phyloP scores from a whole-genome alignment of 2,113 vertebrate species.

The Leptodactylus fuscus region DNA sequence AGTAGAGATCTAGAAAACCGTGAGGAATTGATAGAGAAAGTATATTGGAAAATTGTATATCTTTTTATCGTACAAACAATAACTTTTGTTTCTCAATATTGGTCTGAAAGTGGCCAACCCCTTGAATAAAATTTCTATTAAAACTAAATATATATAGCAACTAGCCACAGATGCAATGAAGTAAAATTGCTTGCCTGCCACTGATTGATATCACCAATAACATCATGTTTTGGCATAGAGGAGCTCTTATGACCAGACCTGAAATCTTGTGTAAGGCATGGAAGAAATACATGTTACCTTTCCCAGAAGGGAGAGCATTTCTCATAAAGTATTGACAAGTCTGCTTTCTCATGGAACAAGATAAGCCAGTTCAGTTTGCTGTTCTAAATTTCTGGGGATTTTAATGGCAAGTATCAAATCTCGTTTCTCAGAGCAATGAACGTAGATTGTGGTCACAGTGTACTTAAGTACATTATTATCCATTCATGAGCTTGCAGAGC shows the following conservation, averaged over 20 bases:
- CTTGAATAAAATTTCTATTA: no score
- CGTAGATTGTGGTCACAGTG: slow-evolving; percentile 32
- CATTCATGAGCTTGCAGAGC: slow-evolving; percentile 28
- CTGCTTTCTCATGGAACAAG: slow-evolving; percentile 47
- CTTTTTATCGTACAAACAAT: no score
- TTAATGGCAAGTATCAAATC: slow-evolving; percentile 27
- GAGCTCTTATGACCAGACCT: neutral
- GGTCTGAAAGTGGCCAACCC: no score
- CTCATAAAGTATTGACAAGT: slow-evolving; percentile 49
- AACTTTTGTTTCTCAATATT: no score
- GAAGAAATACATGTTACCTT: neutral
- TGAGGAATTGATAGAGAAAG: no score
- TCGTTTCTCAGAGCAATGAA: neutral
- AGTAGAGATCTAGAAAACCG: no score
- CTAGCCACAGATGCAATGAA: neutral
- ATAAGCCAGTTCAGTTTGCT: slow-evolving; percentile 48
- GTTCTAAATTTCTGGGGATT: slow-evolving; percentile 24
- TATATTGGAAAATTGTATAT: no score
- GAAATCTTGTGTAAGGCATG: neutral
- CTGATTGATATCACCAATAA: neutral
- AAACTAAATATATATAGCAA: neutral
- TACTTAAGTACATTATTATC: slow-evolving; percentile 27
- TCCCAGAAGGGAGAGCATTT: neutral
- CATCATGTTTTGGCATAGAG: neutral
- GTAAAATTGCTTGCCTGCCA: neutral